Evolutionary conservation across 2,113 vertebrate genomes (phyloP), one percentile per base, ranked within the genome.

Genomic region (Sander vitreus): DNA sequence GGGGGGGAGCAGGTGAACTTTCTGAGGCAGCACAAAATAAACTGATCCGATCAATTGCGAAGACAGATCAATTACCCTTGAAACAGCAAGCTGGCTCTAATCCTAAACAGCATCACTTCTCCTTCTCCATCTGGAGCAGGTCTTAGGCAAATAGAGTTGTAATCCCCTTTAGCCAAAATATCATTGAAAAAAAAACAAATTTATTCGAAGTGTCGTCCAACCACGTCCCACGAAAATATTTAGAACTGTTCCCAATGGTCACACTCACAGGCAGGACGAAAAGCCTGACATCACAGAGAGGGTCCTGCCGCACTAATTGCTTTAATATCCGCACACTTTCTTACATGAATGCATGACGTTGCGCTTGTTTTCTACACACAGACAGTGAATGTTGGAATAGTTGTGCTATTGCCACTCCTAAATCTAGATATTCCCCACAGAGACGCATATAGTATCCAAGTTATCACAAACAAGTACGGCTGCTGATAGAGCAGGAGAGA

Each of bases 11-110:
- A 21, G 19, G 6, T 66, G 51, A 51, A 76, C 33, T 19, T 58
- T 57, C 23, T 0, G 19, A 77, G 45, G 81, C 85, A 76, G 90
- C 59, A 87, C 76, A 85, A 87, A 93, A 87, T 85, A 80, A 92
- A 92, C 71, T 25, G 76, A 83, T 47, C 71, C 27, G 33, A 93
- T 91, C 85, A 83, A 91, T 89, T 69, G 58, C 54, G 27, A 58
- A 68, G 83, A 80, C 80, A 48, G 88, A 63, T 91, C 84, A 72
- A 81, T 92, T 86, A 92, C 5, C 78, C 45, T 48, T 51, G 80
- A 82, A 85, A 88, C 72, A 59, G 75, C 88, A 71, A 83, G 50
- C 79, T 84, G 88, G 85, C 88, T 76, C 76, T 78, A 23, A 30
- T 63, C 76, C 47, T 48, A 13, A 81, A 57, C 51, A 70, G 53